Percentiles rank a stretch among this genome's conserved stretches.
These are phyloP conservation scores for Steinernema khuongi DNA, from an alignment of 1,140 invertebrate species.

Conservation along the genomic window DNA sequence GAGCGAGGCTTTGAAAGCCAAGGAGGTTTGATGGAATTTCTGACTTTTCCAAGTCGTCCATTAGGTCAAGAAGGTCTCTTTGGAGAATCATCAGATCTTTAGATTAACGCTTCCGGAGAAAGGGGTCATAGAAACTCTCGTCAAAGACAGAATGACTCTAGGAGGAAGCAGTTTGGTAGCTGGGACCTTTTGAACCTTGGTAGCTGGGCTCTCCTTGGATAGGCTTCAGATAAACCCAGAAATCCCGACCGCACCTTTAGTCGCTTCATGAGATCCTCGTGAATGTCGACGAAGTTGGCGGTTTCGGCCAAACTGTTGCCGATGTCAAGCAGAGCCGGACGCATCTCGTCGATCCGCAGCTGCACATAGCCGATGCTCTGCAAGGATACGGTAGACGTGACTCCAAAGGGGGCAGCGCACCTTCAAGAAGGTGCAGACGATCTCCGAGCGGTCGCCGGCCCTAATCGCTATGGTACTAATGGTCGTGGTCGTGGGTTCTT, in stretches of 20 bases:
- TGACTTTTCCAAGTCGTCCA: no score
- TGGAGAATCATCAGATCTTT: no score
- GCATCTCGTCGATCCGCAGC: constrained; percentile 77
- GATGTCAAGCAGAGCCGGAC: constrained; percentile 75
- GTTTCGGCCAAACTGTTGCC: constrained; percentile 74
- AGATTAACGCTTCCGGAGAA: no score
- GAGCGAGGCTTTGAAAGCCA: no score
- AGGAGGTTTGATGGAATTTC: no score
- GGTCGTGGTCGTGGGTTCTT: constrained; percentile 68
- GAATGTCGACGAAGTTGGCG: constrained; percentile 69
- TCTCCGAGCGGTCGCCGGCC: constrained; percentile 72
- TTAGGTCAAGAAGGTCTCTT: no score
- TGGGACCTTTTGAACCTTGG: background rate
- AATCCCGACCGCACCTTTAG: constrained; percentile 68
- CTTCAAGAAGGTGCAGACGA: constrained; percentile 81
- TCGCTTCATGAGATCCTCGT: constrained; percentile 76
- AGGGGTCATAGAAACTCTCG: no score
- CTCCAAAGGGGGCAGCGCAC: constrained; percentile 65
- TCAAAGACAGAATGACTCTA: no score
- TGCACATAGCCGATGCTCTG: constrained; percentile 77
- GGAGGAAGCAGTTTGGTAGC: background rate
- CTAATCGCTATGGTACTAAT: constrained; percentile 84
- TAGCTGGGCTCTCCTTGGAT: background rate
- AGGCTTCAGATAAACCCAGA: background rate
- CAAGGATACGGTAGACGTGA: constrained; percentile 57